phyloP scores from a whole-genome alignment of 2,113 vertebrate genomes.

The Condylura cristata region DNA sequence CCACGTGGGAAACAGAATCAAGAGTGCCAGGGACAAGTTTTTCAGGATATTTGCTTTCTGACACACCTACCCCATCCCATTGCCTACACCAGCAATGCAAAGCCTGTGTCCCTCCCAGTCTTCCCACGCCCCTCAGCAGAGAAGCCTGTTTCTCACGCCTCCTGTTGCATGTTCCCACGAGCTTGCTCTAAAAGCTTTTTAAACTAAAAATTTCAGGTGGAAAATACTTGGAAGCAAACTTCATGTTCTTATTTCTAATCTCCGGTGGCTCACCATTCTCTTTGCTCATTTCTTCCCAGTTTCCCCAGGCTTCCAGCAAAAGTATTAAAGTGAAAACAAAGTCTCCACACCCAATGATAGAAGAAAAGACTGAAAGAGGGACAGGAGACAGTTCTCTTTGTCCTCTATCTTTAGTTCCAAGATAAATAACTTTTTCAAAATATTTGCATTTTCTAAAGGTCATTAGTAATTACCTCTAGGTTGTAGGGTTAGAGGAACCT shows the following conservation, averaged over 20 bases:
- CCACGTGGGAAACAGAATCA: slow-evolving; percentile 42
- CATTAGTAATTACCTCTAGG: not conserved
- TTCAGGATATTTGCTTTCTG: slow-evolving; percentile 65
- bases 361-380: not conserved
- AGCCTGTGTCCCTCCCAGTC: not conserved
- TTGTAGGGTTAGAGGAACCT: not conserved
- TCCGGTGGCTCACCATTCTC: not conserved
- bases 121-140: not conserved
- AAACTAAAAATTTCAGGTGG: not conserved
- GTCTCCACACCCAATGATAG: not conserved
- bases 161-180: not conserved
- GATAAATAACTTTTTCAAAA: slow-evolving; percentile 31
- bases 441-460: slow-evolving; percentile 32
- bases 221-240: not conserved
- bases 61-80: not conserved
- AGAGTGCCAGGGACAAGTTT: slow-evolving; percentile 69
- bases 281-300: not conserved
- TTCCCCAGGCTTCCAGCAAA: not conserved
- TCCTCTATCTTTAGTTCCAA: not conserved
- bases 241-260: slow-evolving; percentile 37
- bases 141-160: not conserved
- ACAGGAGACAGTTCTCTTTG: not conserved
- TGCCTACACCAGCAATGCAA: not conserved
- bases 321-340: not conserved
- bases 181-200: not conserved